Base-by-base conservation (phyloP, 1,140 invertebrate genomes). In the Philaenus spumarius region DNA sequence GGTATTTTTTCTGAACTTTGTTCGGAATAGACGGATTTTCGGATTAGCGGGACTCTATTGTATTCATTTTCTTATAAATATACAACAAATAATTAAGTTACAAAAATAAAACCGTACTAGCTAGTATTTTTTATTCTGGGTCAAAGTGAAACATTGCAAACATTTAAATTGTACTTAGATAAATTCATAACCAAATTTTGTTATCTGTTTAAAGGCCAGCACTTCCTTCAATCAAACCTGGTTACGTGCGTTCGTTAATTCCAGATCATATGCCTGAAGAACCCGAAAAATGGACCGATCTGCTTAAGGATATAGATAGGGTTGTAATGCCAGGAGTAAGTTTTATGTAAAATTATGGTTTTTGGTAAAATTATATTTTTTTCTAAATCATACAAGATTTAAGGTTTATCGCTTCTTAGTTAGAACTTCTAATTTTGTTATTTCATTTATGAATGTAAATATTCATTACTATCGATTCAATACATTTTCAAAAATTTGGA, bases 241-340 rank as follows among this genome's bases (percentile, higher is more conserved):
- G 88, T 24, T 91, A 90, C 69, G 75, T 97, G 43, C 73, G 83
- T 42, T 71, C 85, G 17, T 69, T 87, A 14, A 66, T 96, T 17
- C 91, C 93, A 0, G 73, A 82, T 54, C 75, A 85, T 62, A 87
- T 88, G 1, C 93, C 93, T 0, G 73, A 86, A 60, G 69, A 83
- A 22, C 80, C 87, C 0, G 90, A 95, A 68, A 67, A 78, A 1
- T 97, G 93, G 92, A 75, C 85, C 60, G 78, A 83, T n/a, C 80
- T 97, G 7, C 76, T 97, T 37, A 78, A 83, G 22, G 93, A 97
- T 67, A 78, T 96, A 11, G 84, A 92, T 64, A 74, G 81, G 59
- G 78, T 87, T 11, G 88, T 97, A 26, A 84, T 95, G 78, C 93
- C 93, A 2, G 93, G 93, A 47, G 80, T 86, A 71, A 78, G 77